Evolutionary conservation across 1,140 invertebrate species (phyloP), one percentile per base, ranked within the genome.

Genomic region (Lethrus apterus): DNA sequence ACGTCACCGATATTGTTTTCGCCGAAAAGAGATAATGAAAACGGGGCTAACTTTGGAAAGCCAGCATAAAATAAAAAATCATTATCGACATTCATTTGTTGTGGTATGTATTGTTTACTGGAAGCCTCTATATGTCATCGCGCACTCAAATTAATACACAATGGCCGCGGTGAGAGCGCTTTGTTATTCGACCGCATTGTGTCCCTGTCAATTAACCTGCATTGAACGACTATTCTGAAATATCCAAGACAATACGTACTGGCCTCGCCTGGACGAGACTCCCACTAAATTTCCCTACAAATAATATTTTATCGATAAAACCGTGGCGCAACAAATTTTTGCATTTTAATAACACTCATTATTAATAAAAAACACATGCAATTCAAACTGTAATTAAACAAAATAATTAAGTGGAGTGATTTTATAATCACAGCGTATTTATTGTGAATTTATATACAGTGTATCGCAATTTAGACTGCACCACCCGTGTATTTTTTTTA

Each of bases 81-180:
- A 51, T 51, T 51, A 51, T 51, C 49, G 49, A 34, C 44, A 51
- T 51, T 46, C 49, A 51, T 51, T 51, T 51, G 49, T 51, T 51
- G 44, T 51, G 44, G 48, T 51, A 46, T 51, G 49, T 51, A 48
- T 48, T 48, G 46, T 48, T 48, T 43, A 48, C 48, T 42, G 47
- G 56, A 35, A 49, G 46, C 52, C 51, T 59, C 56, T 62, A 58
- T 62, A 58, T 62, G 60, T 62, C 60, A 62, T 59, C 58, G 58
- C 55, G 53, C 54, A 62, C 60, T 62, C 58, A 62, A 62, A 62
- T 62, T 62, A 62, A 60, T 59, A 58, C 56, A 62, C 60, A 62
- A 62, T 62, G 57, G 60, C 54, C 52, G 55, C 55, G 51, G 56
- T 51, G 54, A 57, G 58, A 52, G 52, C 44, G 54, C 58, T 59